Evolutionary conservation across 2,797 vertebrate species (phyloP), one percentile per base, ranked within the genome.

Genomic region (Artibeus lituratus): DNA sequence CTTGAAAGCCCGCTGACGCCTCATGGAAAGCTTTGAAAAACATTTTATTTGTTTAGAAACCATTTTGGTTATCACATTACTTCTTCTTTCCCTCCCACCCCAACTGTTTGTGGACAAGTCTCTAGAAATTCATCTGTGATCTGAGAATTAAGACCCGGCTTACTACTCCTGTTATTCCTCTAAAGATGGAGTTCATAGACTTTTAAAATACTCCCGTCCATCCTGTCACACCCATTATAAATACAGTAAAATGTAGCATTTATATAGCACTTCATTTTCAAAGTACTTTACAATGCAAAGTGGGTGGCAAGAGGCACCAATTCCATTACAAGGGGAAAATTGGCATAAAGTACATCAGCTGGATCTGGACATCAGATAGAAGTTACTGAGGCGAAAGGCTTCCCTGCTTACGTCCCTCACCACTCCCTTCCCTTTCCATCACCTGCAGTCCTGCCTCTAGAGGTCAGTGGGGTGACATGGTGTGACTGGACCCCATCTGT

Each of bases 41-140:
- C 96, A 97, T 98, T 97, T 97, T 94, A 96, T 97, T 96, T 96
- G 96, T 98, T 98, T 98, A 98, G 97, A 98, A 96, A 94, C 97
- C 96, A 85, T 88, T 96, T 97, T 92, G 97, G 97, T 97, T 95
- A 97, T 96, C 94, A 97, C 97, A 97, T 93, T 86, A 96, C 92
- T 97, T 95, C 89, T 91, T 93, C 65, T 95, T 94, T 85, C 97
- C 97, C 96, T 95, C 97, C 97, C 97, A 87, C 95, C 96, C 94
- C 86, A 95, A 37, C 62, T 97, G 87, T 16, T 91, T 95, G 44
- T 91, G 94, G 95, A 96, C 57, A 87, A 94, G 89, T 95, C 81
- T 69, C 83, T 95, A 67, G 70, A 96, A 82, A 90, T 83, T 85
- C 94, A 80, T 76, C 35, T 92, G 57, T 82, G 53, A 94, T 55